These are phyloP conservation scores for Parus major DNA, from an alignment of 2,113 vertebrate genomes.

Conservation along the genomic window DNA sequence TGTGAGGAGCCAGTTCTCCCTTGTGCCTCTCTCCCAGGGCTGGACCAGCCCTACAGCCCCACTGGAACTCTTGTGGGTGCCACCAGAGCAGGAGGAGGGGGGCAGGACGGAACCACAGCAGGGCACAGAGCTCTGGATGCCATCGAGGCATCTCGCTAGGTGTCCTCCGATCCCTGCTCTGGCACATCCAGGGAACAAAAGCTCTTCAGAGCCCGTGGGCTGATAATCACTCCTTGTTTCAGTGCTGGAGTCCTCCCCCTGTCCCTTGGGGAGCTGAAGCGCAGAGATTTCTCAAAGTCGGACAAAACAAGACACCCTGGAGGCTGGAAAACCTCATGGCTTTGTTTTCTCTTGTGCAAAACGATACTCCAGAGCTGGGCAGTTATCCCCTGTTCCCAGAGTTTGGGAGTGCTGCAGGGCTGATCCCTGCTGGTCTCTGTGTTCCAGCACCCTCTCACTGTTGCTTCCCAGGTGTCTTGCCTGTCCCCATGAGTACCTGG, in stretches of 20 bases:
- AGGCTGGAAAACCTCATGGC: not conserved
- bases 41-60: not conserved
- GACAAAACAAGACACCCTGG: not conserved
- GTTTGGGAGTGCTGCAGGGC: not conserved
- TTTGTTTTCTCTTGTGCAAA: not conserved
- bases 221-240: slow-evolving; percentile 58
- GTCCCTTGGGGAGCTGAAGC: not conserved
- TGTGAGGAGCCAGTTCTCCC: not conserved
- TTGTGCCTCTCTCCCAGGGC: not conserved
- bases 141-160: slow-evolving; percentile 20
- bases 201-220: not conserved
- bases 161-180: slow-evolving; percentile 44
- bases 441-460: not conserved
- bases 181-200: slow-evolving; percentile 33
- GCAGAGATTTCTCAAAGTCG: not conserved
- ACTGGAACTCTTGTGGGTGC: rapidly evolving
- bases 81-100: not conserved
- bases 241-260: not conserved
- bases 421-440: not conserved
- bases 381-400: not conserved
- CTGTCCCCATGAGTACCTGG: not conserved
- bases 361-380: rapidly evolving
- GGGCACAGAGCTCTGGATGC: not conserved
- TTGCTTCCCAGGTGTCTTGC: not conserved
- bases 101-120: rapidly evolving